A percentile compares a stretch with the other conserved stretches of the same genome.
Conservation (phyloP, 2,113 vertebrate genomes). For the Semnornis frantzii region DNA sequence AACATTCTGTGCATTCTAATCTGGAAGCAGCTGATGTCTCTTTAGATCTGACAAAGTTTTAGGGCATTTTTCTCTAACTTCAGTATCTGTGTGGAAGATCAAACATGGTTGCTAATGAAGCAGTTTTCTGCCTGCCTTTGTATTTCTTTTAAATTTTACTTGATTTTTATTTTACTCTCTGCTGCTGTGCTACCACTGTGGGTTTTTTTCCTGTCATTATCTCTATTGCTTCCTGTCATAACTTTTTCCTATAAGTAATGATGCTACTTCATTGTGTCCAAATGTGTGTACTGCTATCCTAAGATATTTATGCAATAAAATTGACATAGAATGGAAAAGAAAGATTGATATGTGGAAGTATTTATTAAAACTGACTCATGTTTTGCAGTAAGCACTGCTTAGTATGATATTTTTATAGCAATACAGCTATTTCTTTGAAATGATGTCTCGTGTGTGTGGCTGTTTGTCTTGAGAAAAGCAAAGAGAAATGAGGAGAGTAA, state of each 20-base stretch:
- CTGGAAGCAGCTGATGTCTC: background rate
- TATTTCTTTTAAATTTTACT: background rate
- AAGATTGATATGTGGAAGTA: background rate
- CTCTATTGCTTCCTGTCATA: background rate
- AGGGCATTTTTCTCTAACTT: background rate
- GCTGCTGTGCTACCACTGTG: background rate
- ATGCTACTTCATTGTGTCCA: background rate
- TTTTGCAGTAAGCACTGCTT: background rate
- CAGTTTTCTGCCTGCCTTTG: background rate
- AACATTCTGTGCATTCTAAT: background rate
- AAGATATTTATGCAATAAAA: background rate
- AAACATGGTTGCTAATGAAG: background rate
- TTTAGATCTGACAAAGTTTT: background rate
- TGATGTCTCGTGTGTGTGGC: too few species aligned
- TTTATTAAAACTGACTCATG: background rate
- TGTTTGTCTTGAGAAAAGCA: background rate
- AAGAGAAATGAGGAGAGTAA: background rate
- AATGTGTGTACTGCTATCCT: background rate
- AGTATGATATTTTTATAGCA: background rate
- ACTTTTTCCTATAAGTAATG: background rate
- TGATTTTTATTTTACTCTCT: background rate
- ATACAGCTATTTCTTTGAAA: background rate
- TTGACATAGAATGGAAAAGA: background rate
- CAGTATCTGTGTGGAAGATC: background rate
- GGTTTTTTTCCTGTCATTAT: background rate